A percentile compares a stretch with the other conserved stretches of the same genome.
phyloP scores from a whole-genome alignment of 1,140 invertebrate species.

The Temnothorax longispinosus region DNA sequence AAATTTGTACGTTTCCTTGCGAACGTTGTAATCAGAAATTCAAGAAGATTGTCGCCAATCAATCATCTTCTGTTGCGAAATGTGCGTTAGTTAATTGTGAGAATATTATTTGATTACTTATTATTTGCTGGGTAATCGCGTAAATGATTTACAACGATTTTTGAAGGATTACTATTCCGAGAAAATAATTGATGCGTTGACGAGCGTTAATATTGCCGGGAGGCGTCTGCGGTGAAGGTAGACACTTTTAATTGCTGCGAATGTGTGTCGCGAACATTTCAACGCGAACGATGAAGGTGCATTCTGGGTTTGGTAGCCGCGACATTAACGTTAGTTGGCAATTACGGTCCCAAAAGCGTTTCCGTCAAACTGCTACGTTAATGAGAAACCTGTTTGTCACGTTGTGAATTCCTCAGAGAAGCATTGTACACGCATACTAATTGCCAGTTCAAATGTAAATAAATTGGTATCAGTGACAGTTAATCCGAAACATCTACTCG shows the following conservation, averaged over 20 bases:
- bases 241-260: slow-evolving; percentile 25
- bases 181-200: background rate
- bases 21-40: background rate
- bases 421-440: background rate
- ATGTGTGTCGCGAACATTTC: background rate
- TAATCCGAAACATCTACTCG: background rate
- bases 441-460: background rate
- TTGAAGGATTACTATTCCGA: background rate
- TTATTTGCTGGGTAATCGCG: background rate
- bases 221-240: background rate
- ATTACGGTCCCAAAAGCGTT: slow-evolving; percentile 30
- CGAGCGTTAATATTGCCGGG: slow-evolving; percentile 16
- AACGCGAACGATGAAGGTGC: background rate
- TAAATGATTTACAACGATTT: background rate
- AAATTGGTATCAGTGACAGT: background rate
- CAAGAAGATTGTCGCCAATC: background rate
- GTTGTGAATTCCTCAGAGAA: background rate
- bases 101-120: background rate
- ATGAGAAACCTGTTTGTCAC: slow-evolving; percentile 47
- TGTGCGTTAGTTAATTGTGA: background rate
- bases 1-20: background rate
- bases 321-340: slow-evolving; percentile 22
- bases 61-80: background rate
- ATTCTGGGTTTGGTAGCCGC: slow-evolving; percentile 20
- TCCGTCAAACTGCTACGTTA: slow-evolving; percentile 39